Base-by-base conservation (phyloP, 2,888 invertebrate species). In the Notodonta dromedarius region DNA sequence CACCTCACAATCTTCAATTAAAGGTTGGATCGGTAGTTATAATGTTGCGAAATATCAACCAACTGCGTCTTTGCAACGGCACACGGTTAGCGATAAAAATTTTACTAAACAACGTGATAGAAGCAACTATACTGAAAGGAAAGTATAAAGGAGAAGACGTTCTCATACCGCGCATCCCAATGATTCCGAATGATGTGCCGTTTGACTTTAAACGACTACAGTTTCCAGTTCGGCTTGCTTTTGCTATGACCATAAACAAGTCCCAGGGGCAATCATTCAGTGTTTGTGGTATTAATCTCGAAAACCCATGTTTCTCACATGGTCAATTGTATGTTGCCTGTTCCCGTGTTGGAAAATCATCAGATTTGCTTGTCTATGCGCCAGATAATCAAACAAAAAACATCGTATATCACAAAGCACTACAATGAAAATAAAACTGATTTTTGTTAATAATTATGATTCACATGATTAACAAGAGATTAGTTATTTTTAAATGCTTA, bases 261-360 rank as follows among this genome's bases (percentile, higher is more conserved):
- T n/a, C n/a, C n/a, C n/a, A n/a, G 44, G 40, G 58, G 51, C 51
- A 51, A 9, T 51, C 51, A 59, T 32, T 53, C 52, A 44, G 32
- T 53, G 44, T 53, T 53, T 58, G 58, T 58, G 44, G 53, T 58
- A 58, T 58, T 54, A 53, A 59, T 54, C 46, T 54, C 7, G 53
- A 58, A 59, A 59, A 63, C 53, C 65, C 66, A 67, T 71, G 69
- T 71, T 73, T 74, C 59, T 66, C 70, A 54, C 70, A 74, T 75
- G 72, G 71, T 58, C 77, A 79, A 66, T n/a, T n/a, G n/a, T n/a
- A n/a, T n/a, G n/a, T n/a, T n/a, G n/a, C n/a, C n/a, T n/a, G n/a
- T n/a, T n/a, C 73, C 64, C 70, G 76, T 66, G 70, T 75, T 67
- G 74, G 71, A 65, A 76, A 74, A 77, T 74, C 74, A 74, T 75